Conservation (phyloP, 1,140 invertebrate genomes). For the Drosophila pruinosa region DNA sequence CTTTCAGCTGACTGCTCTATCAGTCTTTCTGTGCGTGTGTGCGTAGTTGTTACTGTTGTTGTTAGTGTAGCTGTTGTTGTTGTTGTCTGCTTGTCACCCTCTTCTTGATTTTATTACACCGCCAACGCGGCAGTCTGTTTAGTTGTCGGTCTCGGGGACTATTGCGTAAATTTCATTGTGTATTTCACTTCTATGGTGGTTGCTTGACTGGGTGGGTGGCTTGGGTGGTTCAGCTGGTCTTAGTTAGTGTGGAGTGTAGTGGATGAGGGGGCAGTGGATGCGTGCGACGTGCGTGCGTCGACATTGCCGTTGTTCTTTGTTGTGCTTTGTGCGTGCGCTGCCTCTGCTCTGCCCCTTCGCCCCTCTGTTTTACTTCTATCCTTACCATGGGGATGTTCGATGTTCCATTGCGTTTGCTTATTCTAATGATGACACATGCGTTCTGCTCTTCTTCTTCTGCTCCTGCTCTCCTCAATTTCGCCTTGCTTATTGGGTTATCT, state of each 20-base stretch:
- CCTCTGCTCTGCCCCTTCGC: background rate
- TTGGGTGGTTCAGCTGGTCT: slow-evolving; percentile 21
- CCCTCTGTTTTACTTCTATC: slow-evolving; percentile 43
- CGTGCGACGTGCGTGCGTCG: slow-evolving; percentile 54
- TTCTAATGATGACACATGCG: slow-evolving; percentile 80
- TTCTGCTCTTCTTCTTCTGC: slow-evolving; percentile 28
- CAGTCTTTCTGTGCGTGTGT: slow-evolving; percentile 27
- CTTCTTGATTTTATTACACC: slow-evolving; percentile 76
- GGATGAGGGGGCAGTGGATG: slow-evolving; percentile 4
- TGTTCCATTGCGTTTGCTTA: slow-evolving; percentile 47
- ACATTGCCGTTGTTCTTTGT: slow-evolving; percentile 62
- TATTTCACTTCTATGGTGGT: slow-evolving; percentile 79
- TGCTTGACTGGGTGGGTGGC: slow-evolving; percentile 31
- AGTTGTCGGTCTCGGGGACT: slow-evolving; percentile 51
- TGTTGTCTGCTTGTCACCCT: slow-evolving; percentile 74
- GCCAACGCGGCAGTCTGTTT: slow-evolving; percentile 73
- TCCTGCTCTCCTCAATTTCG: background rate
- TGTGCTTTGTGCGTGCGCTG: slow-evolving; percentile 67
- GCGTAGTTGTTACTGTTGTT: slow-evolving; percentile 43
- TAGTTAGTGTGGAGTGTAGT: background rate
- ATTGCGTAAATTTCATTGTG: slow-evolving; percentile 81
- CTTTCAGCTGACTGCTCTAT: slow-evolving; percentile 73
- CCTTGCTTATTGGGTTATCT: slow-evolving; percentile 46
- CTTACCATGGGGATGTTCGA: slow-evolving; percentile 43
- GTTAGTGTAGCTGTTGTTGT: slow-evolving; percentile 38